Base-by-base conservation (phyloP, 2,888 invertebrate genomes). In the Reticulitermes lucifugus region DNA sequence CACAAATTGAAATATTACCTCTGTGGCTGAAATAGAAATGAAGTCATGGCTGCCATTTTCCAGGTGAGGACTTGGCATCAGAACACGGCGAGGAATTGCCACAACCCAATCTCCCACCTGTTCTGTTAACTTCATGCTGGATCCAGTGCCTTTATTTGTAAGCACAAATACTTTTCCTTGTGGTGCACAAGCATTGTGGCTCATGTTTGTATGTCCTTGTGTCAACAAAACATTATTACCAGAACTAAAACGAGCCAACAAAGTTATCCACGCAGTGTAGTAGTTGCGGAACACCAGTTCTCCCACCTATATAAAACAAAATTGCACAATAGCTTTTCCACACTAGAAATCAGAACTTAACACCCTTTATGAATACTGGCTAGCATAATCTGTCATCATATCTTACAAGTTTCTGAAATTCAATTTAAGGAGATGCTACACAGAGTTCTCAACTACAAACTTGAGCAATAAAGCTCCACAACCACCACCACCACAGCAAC, bases 251-350 rank as follows among this genome's bases (percentile, higher is more conserved):
- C 83, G 55, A 41, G 46, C 60, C 35, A 80, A 88, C 10, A 90
- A 87, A 51, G 89, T 89, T 43, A 90, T 84, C 88, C 89, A 89
- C 1, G 89, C 89, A 12, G 89, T 89, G 87, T 90, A 90, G 85
- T 90, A 90, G 88, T 90, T 90, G 35, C 89, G 87, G 83, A 90
- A 89, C 5, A 89, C 89, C n/a, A 90, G 84, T 86, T 90, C 90
- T 14, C 90, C 90, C 77, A 90, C 88, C 89, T 88, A 85, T 18
- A 85, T 29, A 29, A 5, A 1, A 77, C 9, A 77, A 46, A 22
- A 12, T 14, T 73, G 22, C 18, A 29, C 2, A 6, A 35, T 0
- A 35, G n/a, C 5, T 5, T 41, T 41, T 73, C 21, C 73, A 73
- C 5, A n/a, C 18, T 73, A 35, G n/a, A 14, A 29, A 73, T 35